Evolutionary conservation across 92 coral and sea anemone species (phyloP).

Genomic region (Palythoa caribaeorum): DNA sequence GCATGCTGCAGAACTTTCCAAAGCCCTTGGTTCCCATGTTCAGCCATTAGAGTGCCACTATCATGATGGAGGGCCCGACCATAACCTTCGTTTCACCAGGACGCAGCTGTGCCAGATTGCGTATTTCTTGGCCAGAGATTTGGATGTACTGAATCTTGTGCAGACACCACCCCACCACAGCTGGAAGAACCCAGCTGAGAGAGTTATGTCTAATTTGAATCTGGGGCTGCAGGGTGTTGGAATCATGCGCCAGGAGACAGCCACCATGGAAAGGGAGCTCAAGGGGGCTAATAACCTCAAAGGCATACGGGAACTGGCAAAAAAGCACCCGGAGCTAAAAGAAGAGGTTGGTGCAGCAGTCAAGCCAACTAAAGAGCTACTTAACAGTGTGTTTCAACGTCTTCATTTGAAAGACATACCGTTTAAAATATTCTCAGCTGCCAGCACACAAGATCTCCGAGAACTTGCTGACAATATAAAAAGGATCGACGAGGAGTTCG

Average conservation of each 20-base stretch:
- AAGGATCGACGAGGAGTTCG: slow-evolving; percentile 49
- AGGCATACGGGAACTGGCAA: slow-evolving; percentile 46
- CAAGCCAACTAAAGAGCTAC: slow-evolving; percentile 53
- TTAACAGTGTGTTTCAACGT: slow-evolving; percentile 55
- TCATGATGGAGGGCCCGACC: slow-evolving; percentile 69
- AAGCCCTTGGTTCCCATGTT: neutral
- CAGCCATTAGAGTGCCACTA: slow-evolving; percentile 56
- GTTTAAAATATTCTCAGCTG: slow-evolving; percentile 32
- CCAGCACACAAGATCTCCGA: slow-evolving; percentile 37
- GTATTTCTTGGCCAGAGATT: slow-evolving; percentile 52
- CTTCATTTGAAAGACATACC: slow-evolving; percentile 54
- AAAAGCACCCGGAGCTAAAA: slow-evolving; percentile 25
- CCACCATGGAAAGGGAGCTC: slow-evolving; percentile 53
- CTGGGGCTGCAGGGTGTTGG: slow-evolving; percentile 50
- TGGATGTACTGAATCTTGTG: slow-evolving; percentile 54
- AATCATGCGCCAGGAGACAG: slow-evolving; percentile 46
- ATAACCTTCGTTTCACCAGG: slow-evolving; percentile 36
- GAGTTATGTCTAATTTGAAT: slow-evolving; percentile 28
- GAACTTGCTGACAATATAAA: slow-evolving; percentile 36
- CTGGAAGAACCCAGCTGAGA: neutral
- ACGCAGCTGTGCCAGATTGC: slow-evolving; percentile 57
- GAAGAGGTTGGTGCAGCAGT: slow-evolving; percentile 54
- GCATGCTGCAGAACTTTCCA: slow-evolving; percentile 59
- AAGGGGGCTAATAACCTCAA: slow-evolving; percentile 57
- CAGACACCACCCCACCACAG: slow-evolving; percentile 60